Percentiles rank a stretch among this genome's conserved stretches.
Evolutionary conservation across 2,888 invertebrate genomes (phyloP).

Genomic region (Boloria euphrosyne): DNA sequence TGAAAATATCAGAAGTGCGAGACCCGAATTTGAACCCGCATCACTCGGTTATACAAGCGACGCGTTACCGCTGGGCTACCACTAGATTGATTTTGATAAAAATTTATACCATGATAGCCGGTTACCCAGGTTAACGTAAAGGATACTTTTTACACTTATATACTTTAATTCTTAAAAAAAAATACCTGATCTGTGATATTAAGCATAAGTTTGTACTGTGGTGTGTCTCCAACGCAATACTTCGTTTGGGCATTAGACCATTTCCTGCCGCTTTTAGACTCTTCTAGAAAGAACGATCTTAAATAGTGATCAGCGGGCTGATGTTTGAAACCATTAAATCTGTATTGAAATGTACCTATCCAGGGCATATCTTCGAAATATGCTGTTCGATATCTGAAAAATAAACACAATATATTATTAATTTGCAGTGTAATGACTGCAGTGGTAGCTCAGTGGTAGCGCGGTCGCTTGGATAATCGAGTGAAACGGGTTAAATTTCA

Average conservation of each 20-base stretch:
- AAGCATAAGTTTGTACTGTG: constrained; percentile 85
- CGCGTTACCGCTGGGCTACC: no score
- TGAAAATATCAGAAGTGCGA: no score
- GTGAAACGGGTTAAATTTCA: no score
- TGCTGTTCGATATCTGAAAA: constrained; percentile 83
- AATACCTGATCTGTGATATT: constrained; percentile 83
- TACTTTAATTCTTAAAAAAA: no score
- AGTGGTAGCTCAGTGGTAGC: no score
- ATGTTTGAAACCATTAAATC: constrained; percentile 90
- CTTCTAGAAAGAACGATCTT: constrained; percentile 67
- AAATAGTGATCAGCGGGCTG: constrained; percentile 94
- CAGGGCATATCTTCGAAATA: constrained; percentile 92
- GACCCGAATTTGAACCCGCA: no score
- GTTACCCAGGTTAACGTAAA: background rate
- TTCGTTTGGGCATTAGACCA: constrained; percentile 40
- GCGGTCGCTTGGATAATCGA: no score
- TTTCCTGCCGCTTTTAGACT: constrained; percentile 48
- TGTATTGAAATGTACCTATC: constrained; percentile 93
- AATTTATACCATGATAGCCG: background rate
- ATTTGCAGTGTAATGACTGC: no score
- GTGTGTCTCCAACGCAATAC: constrained; percentile 82
- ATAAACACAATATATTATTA: no score
- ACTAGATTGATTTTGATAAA: no score
- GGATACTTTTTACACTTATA: background rate
- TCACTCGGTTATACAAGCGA: no score